Base-by-base conservation (phyloP, 2,113 vertebrate species). In the Eretmochelys imbricata region DNA sequence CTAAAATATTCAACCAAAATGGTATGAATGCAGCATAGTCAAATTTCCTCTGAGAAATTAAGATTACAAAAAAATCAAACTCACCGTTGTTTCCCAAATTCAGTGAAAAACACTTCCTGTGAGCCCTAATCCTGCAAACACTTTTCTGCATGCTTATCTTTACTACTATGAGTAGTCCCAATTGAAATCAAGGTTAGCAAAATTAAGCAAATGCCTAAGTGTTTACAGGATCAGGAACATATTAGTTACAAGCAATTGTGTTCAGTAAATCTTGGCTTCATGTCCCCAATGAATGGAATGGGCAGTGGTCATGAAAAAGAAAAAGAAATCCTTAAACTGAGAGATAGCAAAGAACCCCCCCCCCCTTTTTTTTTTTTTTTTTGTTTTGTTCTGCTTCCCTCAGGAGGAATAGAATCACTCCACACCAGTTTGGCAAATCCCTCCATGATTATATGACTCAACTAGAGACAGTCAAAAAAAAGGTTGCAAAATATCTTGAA, bases 81-180 rank as follows among this genome's bases (percentile, higher is more conserved):
- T 29, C 57, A 65, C 8, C 35, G 35, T n/a, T 69, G 35, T 69
- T 69, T 69, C 35, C n/a, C 22, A 38, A 72, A 38, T 72, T 38
- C 17, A 72, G 19, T 72, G 35, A 38, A 38, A n/a, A 72, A 72
- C n/a, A 38, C 65, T 22, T 72, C 38, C 38, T 72, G 4, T 22
- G n/a, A 20, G 19, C 75, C n/a, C 5, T 54, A 1, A 5, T 5
- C 49, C 2, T 48, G 4, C 29, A 1, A 49, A 20, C 24, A 11
- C 46, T 0, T 29, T 49, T 22, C 29, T 7, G 10, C 16, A 6
- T 31, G 46, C 1, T 1, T 22, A 4, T 0, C 0, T 6, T 72
- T 0, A 0, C 0, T 42, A 8, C 1, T 2, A 0, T 1, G 81
- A 55, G 0, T n/a, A 65, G 72, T 0, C 51, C 27, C 1, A 84